Base-by-base conservation (phyloP, 2,797 vertebrate genomes). In the Aythya fuligula region DNA sequence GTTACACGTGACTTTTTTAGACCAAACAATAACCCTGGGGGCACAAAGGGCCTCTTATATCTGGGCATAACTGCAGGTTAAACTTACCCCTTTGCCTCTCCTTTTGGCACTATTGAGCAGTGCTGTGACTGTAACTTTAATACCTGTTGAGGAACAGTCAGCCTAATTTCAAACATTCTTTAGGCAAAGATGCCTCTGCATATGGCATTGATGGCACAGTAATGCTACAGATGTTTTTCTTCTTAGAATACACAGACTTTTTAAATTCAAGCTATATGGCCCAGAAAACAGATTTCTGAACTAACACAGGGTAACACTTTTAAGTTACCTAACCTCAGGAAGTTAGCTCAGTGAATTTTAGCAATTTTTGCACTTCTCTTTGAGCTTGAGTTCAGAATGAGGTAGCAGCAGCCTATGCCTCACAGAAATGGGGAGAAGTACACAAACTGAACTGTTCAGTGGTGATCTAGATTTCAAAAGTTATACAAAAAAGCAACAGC, bases 21-120 rank as follows among this genome's bases (percentile, higher is more conserved):
- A 13, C 65, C 24, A 32, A 64, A 27, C 0, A 0, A 6, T 3
- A 15, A 12, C 51, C 57, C 75, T 8, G 0, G 0, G 24, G 62
- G 25, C 36, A 61, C 57, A 1, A 2, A 49, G 53, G 69, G 11
- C 13, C 34, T 47, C 25, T 34, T 16, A 60, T 45, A 64, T 1
- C 4, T 22, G 6, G 34, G 24, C 64, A 74, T 43, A 54, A 36
- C 8, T 7, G 27, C 9, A 43, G 14, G 43, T 9, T 51, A 61
- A 13, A 94, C 72, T 94, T 51, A 89, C 69, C 88, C 77, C 73
- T 6, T 7, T 5, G 19, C 16, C 49, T 20, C 25, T 45, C 25
- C 66, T 65, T 49, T 17, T 8, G 57, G 47, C 47, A 39, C 36
- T 66, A 56, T 5, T 17, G 47, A 36, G 19, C 74, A 25, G 34